Base-by-base conservation (phyloP, 35 echinoderm and acorn worm genomes). In the Lytechinus variegatus region DNA sequence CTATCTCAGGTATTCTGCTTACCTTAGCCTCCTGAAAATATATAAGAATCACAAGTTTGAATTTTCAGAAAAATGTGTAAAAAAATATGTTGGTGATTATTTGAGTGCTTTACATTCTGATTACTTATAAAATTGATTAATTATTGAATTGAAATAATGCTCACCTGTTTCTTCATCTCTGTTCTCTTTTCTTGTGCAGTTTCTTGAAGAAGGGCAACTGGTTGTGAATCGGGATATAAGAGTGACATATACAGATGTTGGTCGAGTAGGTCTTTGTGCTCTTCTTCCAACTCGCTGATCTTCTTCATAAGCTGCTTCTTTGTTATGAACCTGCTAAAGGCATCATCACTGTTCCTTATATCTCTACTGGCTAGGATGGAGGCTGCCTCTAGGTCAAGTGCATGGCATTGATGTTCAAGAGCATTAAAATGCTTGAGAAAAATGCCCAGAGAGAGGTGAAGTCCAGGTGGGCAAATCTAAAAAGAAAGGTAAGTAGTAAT, bases 401-500 rank as follows among this genome's bases (percentile, higher is more conserved):
- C 89, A 28, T 96, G 96, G 29, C 96, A 96, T 10, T 54, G 54
- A 3, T 55, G 21, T 72, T 97, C 92, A 24, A 95, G 71, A n/a
- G 13, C 94, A 13, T 57, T 94, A 55, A 90, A 97, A 57, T 97
- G 96, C 24, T 97, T 97, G 14, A 94, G 27, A 56, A 56, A 97
- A 11, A 97, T 54, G 54, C 96, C 96, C 8, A 97, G 95, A 19
- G 95, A 96, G 10, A 96, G 54, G 91, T 97, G 96, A 10, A 97
- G 95, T 29, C 96, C 96, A 51, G 95, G 96, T 91, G 95, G 95
- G 96, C 95, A 97, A 14, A 97, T 92, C 95, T 97, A 92, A 90
- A 93, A n/a, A n/a, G n/a, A n/a, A n/a, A 61, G 58, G 10, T 14
- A 61, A 61, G 16, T 61, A 13, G 58, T 61, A 61, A 61, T n/a